A percentile compares a stretch with the other conserved stretches of the same genome.
phyloP scores from a whole-genome alignment of 2,888 invertebrate genomes.

The Drosophila nr. fundita region DNA sequence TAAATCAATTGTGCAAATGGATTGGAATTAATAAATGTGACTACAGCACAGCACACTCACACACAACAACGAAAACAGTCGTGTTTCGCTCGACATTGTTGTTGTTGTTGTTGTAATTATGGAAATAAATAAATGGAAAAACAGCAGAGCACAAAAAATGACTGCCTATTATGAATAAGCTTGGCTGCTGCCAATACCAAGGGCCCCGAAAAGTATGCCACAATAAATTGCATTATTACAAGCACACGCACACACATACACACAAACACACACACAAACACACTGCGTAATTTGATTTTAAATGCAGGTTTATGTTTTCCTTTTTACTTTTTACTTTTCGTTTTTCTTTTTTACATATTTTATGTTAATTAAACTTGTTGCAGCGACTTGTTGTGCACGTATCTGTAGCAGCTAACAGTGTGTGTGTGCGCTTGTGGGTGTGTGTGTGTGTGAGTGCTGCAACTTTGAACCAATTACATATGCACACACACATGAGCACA shows the following conservation, averaged over 20 bases:
- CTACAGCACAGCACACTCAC: slow-evolving; percentile 29
- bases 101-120: slow-evolving; percentile 53
- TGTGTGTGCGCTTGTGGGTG: slow-evolving; percentile 3
- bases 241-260: slow-evolving; percentile 1
- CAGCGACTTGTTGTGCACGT: slow-evolving; percentile 49
- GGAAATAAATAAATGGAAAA: slow-evolving; percentile 27
- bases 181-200: slow-evolving; percentile 19
- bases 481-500: slow-evolving; percentile 14
- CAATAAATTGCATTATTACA: slow-evolving; percentile 36
- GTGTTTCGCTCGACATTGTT: not conserved
- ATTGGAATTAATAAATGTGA: slow-evolving; percentile 83
- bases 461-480: slow-evolving; percentile 75
- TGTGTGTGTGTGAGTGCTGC: slow-evolving; percentile 23
- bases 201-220: slow-evolving; percentile 42
- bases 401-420: slow-evolving; percentile 25
- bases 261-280: not conserved
- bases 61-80: slow-evolving; percentile 22
- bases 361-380: slow-evolving; percentile 81
- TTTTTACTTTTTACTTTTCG: not conserved
- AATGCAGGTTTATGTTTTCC: slow-evolving; percentile 47
- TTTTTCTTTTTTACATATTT: slow-evolving; percentile 61
- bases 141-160: slow-evolving; percentile 3
- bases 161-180: slow-evolving; percentile 38
- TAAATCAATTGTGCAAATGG: slow-evolving; percentile 82
- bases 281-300: slow-evolving; percentile 56